phyloP scores from a whole-genome alignment of 2,797 vertebrate species.

The Hippopotamyrus pictus region DNA sequence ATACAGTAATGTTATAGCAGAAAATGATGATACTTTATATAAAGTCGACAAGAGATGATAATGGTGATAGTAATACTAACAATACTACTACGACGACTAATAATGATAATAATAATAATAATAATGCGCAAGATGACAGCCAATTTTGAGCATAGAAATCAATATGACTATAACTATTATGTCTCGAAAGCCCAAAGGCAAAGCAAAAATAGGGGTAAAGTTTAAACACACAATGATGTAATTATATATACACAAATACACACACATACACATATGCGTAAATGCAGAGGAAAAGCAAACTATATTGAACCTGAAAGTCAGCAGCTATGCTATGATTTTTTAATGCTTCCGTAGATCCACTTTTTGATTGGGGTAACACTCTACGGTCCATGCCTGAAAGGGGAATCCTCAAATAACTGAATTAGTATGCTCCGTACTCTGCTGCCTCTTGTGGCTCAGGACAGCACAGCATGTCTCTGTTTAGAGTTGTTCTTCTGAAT shows the following conservation, averaged over 20 bases:
- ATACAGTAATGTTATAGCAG: not conserved
- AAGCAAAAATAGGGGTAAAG: not conserved
- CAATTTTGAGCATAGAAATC: not conserved
- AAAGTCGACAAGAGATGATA: not conserved
- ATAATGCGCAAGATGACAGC: not conserved
- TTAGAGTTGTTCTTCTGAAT: not conserved
- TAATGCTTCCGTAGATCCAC: not conserved
- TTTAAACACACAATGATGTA: not conserved
- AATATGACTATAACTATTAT: not conserved
- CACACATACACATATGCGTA: not conserved
- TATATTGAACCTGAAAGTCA: not conserved
- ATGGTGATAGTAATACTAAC: not conserved
- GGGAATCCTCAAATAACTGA: not conserved
- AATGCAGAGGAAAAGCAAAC: not conserved
- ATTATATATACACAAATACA: not conserved
- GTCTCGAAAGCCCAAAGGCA: not conserved
- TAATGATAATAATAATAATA: not conserved
- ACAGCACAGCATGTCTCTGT: not conserved
- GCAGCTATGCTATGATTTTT: not conserved
- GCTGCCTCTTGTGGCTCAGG: conserved; percentile 52
- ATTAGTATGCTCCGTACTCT: conserved; percentile 42
- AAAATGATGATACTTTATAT: not conserved
- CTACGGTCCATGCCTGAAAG: not conserved
- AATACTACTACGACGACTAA: not conserved
- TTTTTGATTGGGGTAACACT: not conserved